Percentiles rank a stretch among this genome's conserved stretches.
Evolutionary conservation across 2,888 invertebrate genomes (phyloP).

Genomic region (Muschampia plurimacula): DNA sequence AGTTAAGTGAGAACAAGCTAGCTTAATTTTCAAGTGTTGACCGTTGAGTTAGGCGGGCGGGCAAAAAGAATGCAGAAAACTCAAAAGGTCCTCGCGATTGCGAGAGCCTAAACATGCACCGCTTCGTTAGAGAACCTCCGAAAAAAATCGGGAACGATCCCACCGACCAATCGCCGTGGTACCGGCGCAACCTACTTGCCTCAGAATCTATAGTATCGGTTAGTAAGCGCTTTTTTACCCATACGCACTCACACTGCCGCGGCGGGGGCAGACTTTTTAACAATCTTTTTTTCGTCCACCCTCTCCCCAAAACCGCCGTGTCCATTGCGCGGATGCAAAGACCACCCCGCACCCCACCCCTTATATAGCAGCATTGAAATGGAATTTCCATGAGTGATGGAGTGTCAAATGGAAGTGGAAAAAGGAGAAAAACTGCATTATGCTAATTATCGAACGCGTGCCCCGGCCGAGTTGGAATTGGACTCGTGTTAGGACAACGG

Average conservation of each 20-base stretch:
- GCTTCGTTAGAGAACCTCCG: constrained; percentile 75
- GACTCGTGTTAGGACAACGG: constrained; percentile 74
- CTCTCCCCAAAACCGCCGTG: constrained; percentile 81
- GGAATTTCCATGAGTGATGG: constrained; percentile 86
- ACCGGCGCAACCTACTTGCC: constrained; percentile 81
- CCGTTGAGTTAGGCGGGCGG: constrained; percentile 57
- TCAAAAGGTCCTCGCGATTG: constrained; percentile 71
- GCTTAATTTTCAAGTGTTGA: constrained; percentile 73
- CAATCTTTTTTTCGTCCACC: constrained; percentile 85
- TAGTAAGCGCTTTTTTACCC: constrained; percentile 83
- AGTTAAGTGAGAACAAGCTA: constrained; percentile 77
- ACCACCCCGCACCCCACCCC: constrained; percentile 76
- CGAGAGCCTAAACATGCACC: constrained; percentile 76
- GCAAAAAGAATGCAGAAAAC: constrained; percentile 63
- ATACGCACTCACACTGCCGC: constrained; percentile 81
- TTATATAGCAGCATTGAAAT: constrained; percentile 83
- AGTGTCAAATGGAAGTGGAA: constrained; percentile 85
- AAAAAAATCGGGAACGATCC: constrained; percentile 67
- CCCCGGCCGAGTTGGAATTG: constrained; percentile 81
- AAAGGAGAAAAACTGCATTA: constrained; percentile 85
- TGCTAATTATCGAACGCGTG: constrained; percentile 84
- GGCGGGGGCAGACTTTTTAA: constrained; percentile 84
- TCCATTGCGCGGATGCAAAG: constrained; percentile 85
- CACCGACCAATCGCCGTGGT: constrained; percentile 70
- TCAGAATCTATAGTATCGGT: constrained; percentile 86